Base-by-base conservation (phyloP, 2,113 vertebrate genomes). In the Clarias magur region DNA sequence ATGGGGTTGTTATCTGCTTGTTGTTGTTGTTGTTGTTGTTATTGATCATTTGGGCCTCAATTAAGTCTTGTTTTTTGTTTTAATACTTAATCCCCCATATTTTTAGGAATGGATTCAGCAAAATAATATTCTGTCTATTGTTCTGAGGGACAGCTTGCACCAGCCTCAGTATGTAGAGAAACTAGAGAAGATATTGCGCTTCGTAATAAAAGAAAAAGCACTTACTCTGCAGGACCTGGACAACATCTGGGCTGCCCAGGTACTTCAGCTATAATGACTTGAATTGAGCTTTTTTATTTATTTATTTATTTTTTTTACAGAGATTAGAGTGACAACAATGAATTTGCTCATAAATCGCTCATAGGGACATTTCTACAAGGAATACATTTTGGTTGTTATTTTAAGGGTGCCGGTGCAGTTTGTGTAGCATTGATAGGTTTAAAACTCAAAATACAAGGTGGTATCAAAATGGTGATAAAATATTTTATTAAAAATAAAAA, bases 201-300 rank as follows among this genome's bases (percentile, higher is more conserved):
- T 99, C 88, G 98, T 99, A 90, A 99, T 99, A 92, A 99, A 99
- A 95, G 98, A 99, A 91, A 99, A 99, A 92, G 98, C 98, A 78
- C 96, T 99, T 88, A 99, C 98, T 81, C 95, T 99, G 90, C 97
- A 99, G 91, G 98, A 99, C 93, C 95, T 99, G 92, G 98, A 99
- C 94, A 99, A 99, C 92, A 99, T 99, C 93, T 99, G 98, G 98
- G 98, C 98, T 89, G 98, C 98, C 90, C 98, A 99, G 97, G 98
- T 99, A 96, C 92, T 23, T 42, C 4, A 80, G 12, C 67, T 30
- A 21, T 21, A 19, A 72, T 38, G 30, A 21, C 16, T 70, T 72
- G 30, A 72, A 38, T 72, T 72, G 8, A 72, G 30, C 68, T 34
- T 42, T 42, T 42, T 42, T 42, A 34, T 1, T 34, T 34, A 1